Conservation (phyloP, 2,113 vertebrate genomes). For the Penelope pileata region DNA sequence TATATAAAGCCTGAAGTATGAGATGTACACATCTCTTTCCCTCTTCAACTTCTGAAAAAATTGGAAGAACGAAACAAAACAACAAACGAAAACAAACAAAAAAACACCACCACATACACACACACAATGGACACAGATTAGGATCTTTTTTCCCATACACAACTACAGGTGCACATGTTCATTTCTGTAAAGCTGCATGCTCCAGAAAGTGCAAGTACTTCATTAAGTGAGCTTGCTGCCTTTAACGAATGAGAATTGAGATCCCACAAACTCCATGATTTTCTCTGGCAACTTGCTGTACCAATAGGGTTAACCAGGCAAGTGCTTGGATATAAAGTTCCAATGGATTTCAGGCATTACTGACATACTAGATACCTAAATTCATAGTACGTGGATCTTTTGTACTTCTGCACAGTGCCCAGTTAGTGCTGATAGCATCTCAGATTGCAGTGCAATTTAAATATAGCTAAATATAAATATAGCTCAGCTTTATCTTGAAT, state of each 20-base stretch:
- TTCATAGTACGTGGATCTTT: not conserved
- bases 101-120: not conserved
- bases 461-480: not conserved
- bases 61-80: not conserved
- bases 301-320: not conserved
- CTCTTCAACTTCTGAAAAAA: not conserved
- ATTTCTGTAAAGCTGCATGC: not conserved
- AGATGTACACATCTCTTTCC: not conserved
- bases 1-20: not conserved
- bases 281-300: not conserved
- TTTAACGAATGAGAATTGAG: not conserved
- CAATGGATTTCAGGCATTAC: not conserved
- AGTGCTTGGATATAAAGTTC: not conserved
- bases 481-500: not conserved
- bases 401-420: not conserved
- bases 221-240: not conserved
- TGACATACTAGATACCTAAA: not conserved
- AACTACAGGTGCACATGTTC: fast-evolving
- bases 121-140: fast-evolving
- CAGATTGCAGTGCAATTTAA: not conserved
- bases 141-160: not conserved
- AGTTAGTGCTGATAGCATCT: not conserved
- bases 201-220: not conserved
- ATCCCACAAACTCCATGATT: not conserved
- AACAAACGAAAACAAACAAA: not conserved